Evolutionary conservation across 2,888 invertebrate species (phyloP).

Genomic region (Microctonus aethiopoides): DNA sequence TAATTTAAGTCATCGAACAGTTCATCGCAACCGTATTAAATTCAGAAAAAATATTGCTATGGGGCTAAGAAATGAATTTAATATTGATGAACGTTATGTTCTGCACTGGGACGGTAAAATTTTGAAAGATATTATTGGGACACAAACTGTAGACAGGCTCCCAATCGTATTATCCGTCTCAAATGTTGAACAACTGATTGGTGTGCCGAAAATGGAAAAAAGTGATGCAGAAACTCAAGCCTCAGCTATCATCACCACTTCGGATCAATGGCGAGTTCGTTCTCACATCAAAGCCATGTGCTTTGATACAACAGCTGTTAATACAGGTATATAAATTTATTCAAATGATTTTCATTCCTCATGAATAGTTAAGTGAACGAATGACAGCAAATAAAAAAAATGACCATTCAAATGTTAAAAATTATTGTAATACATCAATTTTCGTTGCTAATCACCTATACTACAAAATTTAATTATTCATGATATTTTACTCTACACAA

Average conservation of each 20-base stretch:
- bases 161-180: constrained; percentile 19
- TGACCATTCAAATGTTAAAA: no score
- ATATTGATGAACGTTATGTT: constrained; percentile 15
- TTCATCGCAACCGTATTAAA: constrained; percentile 23
- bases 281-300: background rate
- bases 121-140: constrained; percentile 14
- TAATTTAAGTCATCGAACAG: constrained; percentile 27
- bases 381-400: background rate
- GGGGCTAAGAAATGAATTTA: constrained; percentile 14
- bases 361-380: background rate
- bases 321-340: background rate
- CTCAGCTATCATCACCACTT: constrained; percentile 10
- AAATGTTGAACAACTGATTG: constrained; percentile 15
- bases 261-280: background rate
- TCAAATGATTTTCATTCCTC: background rate
- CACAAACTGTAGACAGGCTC: constrained; percentile 21
- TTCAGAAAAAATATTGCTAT: constrained; percentile 19
- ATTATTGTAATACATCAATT: background rate
- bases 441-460: background rate
- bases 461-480: background rate
- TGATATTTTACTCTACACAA: background rate
- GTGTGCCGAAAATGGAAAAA: constrained; percentile 28
- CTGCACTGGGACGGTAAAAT: constrained; percentile 32
- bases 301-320: background rate
- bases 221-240: constrained; percentile 26